These are phyloP conservation scores for Sparus aurata DNA, from an alignment of 2,797 vertebrate genomes.

Conservation along the genomic window DNA sequence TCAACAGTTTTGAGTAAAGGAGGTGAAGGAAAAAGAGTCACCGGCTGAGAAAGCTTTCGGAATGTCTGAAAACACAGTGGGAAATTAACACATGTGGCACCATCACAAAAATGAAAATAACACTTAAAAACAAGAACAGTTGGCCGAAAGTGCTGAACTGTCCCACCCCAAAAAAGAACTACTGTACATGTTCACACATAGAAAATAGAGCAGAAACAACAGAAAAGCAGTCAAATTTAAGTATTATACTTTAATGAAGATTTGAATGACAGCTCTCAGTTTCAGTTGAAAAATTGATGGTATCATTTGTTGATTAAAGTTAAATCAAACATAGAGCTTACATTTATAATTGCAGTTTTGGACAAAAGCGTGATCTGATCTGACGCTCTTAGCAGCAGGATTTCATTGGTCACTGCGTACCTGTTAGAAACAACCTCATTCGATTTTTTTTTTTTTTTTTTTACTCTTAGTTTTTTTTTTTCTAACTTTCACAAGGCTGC, in stretches of 20 bases:
- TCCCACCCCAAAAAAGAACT: too few species aligned
- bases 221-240: background rate
- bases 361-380: background rate
- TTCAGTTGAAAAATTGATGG: background rate
- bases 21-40: slow-evolving; percentile 31
- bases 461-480: too few species aligned
- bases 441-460: background rate
- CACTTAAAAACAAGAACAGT: too few species aligned
- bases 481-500: too few species aligned
- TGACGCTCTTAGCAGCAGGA: background rate
- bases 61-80: background rate
- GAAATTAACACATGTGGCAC: slow-evolving; percentile 1
- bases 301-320: background rate
- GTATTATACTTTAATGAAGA: background rate
- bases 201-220: background rate
- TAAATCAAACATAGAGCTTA: background rate
- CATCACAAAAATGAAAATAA: background rate
- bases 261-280: background rate
- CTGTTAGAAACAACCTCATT: too few species aligned
- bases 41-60: background rate
- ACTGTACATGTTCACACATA: background rate
- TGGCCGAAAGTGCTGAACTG: too few species aligned
- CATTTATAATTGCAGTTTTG: background rate
- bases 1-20: slow-evolving; percentile 53
- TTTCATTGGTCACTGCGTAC: too few species aligned